phyloP scores from a whole-genome alignment of 1,140 invertebrate genomes.

The Anoplolepis gracilipes region DNA sequence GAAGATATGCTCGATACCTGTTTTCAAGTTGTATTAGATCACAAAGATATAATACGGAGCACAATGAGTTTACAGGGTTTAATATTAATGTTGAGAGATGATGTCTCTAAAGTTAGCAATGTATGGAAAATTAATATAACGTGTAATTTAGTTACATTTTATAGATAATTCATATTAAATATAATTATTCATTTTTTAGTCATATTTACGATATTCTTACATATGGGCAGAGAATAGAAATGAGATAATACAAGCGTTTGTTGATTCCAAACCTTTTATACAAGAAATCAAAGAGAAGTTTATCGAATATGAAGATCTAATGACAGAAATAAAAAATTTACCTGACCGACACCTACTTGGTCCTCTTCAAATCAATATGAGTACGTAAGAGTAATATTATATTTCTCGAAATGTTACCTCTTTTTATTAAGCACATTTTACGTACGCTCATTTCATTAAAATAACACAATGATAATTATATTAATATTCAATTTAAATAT shows the following conservation, averaged over 20 bases:
- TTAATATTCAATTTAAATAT: constrained; percentile 1
- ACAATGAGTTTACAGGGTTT: constrained; percentile 90
- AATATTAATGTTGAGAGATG: constrained; percentile 88
- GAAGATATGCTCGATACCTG: constrained; percentile 86
- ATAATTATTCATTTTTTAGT: constrained; percentile 67
- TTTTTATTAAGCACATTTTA: constrained; percentile 9
- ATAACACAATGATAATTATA: background rate
- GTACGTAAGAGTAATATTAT: constrained; percentile 78
- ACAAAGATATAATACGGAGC: constrained; percentile 92
- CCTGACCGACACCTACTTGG: constrained; percentile 88
- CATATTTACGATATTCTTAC: constrained; percentile 87
- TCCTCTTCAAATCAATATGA: constrained; percentile 89
- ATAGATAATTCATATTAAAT: constrained; percentile 25
- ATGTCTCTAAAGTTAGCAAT: constrained; percentile 84
- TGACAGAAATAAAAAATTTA: constrained; percentile 88
- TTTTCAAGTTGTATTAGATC: constrained; percentile 91
- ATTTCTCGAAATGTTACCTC: background rate
- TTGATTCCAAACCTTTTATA: constrained; percentile 89
- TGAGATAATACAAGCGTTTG: constrained; percentile 89
- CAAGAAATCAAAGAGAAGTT: constrained; percentile 92
- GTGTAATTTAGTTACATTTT: background rate
- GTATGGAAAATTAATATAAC: constrained; percentile 65
- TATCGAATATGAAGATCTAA: constrained; percentile 89
- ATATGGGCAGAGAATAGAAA: constrained; percentile 91
- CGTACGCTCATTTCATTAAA: background rate